Percentiles rank a stretch among this genome's conserved stretches.
phyloP scores from a whole-genome alignment of 2,888 invertebrate genomes.

The Acrocyrtus sp. region DNA sequence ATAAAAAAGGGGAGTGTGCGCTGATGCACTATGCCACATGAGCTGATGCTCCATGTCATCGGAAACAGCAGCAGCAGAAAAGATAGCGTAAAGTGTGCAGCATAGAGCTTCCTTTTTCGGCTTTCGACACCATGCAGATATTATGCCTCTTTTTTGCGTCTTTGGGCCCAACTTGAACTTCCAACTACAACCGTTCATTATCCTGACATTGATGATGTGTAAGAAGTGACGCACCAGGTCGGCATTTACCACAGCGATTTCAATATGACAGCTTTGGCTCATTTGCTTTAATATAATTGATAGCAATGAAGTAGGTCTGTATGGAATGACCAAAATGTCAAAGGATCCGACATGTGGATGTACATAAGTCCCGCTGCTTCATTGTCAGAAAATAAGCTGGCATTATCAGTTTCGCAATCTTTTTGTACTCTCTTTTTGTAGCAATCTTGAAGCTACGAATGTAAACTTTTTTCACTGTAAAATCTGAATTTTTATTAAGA shows the following conservation, averaged over 20 bases:
- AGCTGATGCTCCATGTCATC: no score
- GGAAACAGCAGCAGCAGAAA: no score
- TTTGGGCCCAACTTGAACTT: no score
- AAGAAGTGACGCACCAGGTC: constrained; percentile 28
- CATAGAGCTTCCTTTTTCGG: no score
- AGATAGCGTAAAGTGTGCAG: no score
- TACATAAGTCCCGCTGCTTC: constrained; percentile 7
- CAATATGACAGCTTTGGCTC: constrained; percentile 34
- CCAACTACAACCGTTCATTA: no score
- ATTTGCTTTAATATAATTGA: constrained; percentile 33
- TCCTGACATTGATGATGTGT: constrained; percentile 45
- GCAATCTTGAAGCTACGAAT: background rate
- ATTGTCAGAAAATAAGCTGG: background rate
- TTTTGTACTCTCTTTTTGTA: background rate
- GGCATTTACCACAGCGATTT: constrained; percentile 25
- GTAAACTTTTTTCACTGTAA: background rate
- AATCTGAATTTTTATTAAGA: background rate
- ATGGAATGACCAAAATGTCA: no score
- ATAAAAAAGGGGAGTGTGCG: constrained; percentile 41
- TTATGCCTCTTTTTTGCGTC: no score
- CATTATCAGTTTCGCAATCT: background rate
- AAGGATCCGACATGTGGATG: no score
- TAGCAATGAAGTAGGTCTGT: constrained; percentile 39
- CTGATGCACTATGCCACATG: no score
- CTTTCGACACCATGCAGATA: no score